Conservation (phyloP, 92 coral and sea anemone species). For the Palythoa grandiflora region DNA sequence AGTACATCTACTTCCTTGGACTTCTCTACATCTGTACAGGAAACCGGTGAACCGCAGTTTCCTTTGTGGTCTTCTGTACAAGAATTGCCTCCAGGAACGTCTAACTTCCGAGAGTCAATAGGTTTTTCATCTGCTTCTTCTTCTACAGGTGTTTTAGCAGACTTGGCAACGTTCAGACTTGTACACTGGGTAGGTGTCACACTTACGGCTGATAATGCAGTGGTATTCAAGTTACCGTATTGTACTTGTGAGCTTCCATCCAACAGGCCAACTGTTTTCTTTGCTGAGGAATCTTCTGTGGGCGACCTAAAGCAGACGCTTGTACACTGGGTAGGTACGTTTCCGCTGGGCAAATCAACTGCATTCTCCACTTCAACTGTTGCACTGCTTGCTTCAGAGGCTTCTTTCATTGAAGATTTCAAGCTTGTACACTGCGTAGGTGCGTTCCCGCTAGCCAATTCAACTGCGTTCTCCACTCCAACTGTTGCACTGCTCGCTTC, state of each 20-base stretch:
- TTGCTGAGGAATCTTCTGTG: background rate
- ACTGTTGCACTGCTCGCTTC: background rate
- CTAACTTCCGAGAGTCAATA: background rate
- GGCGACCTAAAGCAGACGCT: background rate
- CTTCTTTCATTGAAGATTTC: background rate
- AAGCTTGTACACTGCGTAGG: background rate
- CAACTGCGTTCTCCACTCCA: too few species aligned
- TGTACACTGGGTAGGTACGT: background rate
- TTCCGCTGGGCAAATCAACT: background rate
- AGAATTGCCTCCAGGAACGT: background rate
- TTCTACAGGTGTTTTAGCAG: background rate
- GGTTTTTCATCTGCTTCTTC: background rate
- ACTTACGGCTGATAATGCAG: background rate
- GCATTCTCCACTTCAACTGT: background rate
- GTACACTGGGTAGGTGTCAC: background rate
- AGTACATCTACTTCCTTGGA: conserved; percentile 31
- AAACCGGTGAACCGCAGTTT: background rate
- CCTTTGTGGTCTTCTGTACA: background rate
- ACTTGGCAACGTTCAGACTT: background rate
- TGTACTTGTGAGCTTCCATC: background rate
- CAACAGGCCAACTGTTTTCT: background rate
- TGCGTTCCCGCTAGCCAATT: background rate
- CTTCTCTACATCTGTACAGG: conserved; percentile 19
- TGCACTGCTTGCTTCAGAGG: background rate
- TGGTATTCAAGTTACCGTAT: background rate